Evolutionary conservation across 2,888 invertebrate genomes (phyloP).

Genomic region (Drosophila nigritarsus): DNA sequence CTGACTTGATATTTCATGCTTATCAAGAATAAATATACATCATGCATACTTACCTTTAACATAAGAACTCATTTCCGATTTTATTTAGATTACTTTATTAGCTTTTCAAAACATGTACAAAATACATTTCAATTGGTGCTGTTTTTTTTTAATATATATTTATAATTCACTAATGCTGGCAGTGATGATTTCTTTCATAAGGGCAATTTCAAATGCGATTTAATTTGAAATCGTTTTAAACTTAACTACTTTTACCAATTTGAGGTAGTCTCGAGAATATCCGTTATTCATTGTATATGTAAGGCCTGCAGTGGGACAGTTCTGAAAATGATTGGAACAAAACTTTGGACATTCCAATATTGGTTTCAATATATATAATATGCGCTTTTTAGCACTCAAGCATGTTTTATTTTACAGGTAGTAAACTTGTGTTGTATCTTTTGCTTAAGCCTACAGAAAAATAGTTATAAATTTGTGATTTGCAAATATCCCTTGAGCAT

Average conservation of each 20-base stretch:
- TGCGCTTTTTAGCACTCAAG: conserved; percentile 20
- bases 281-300: conserved; percentile 45
- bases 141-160: conserved; percentile 32
- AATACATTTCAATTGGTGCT: conserved; percentile 32
- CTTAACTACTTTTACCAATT: conserved; percentile 46
- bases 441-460: conserved; percentile 36
- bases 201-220: conserved; percentile 41
- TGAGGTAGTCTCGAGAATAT: conserved; percentile 62
- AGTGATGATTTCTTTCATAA: conserved; percentile 62
- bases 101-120: conserved; percentile 43
- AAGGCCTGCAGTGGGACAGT: conserved; percentile 63
- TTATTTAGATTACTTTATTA: conserved; percentile 31
- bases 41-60: neutral
- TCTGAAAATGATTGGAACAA: conserved; percentile 48
- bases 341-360: conserved; percentile 23
- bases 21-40: neutral
- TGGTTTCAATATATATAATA: conserved; percentile 34
- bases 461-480: conserved; percentile 41
- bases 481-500: conserved; percentile 69
- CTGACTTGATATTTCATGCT: neutral
- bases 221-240: conserved; percentile 53
- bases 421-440: conserved; percentile 5
- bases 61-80: neutral
- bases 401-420: conserved; percentile 22
- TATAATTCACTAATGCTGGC: conserved; percentile 64